Evolutionary conservation across 2,113 vertebrate species (phyloP), one percentile per base, ranked within the genome.

Genomic region (Ondatra zibethicus): DNA sequence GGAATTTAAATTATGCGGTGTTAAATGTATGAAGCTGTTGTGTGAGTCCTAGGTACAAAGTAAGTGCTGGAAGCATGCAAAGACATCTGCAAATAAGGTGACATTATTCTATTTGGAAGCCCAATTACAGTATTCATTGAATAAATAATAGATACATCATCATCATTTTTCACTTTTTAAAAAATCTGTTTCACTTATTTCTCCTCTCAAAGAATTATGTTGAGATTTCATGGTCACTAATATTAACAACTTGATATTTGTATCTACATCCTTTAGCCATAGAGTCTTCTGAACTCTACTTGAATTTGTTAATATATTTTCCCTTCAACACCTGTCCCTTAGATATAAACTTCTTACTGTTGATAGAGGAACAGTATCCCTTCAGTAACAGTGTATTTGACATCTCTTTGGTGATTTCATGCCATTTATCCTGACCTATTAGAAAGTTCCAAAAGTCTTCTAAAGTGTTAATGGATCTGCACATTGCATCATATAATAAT

Each of bases 291-390:
- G 39, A 21, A 11, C 1, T 50, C 2, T 33, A 29, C 55, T 73
- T 90, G 31, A 93, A 90, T 90, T 87, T 89, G 6, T 87, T 81
- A 33, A 45, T 78, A 29, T n/a, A 75, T 42, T 72, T 70, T 76
- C 16, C 11, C 50, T 84, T 13, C 36, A 75, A 85, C 0, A 58
- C 58, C 6, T 31, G 45, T 87, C 31, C 2, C 52, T 91, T 13
- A 65, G 39, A 63, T 19, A 58, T 2, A 61, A 1, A 47, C 3
- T 21, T 81, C 4, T 47, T 4, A 66, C 10, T 47, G 2, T 25
- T 17, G 7, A 13, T 25, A 17, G 10, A 61, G 9, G 0, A 19
- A 36, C 66, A 27, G 1, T 3, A n/a, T 31, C 1, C 7, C 91
- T 72, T 87, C 66, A 63, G 33, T 17, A 70, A 10, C 31, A 75